These are phyloP conservation scores for Caenorhabditis sp. DNA, from an alignment of 2,888 invertebrate species.

Conservation along the genomic window DNA sequence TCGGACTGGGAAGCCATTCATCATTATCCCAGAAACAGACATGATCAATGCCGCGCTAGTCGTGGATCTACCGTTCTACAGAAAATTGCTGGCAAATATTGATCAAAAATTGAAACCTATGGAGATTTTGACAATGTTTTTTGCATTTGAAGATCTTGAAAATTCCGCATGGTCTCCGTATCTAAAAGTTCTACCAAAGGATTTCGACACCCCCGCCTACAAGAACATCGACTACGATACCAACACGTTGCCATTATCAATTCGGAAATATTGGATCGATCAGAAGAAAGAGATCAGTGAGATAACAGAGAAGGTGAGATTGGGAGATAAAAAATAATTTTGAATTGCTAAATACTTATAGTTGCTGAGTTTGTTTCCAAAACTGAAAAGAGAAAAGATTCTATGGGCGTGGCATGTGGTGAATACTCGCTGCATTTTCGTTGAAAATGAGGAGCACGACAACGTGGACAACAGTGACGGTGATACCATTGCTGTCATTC, in stretches of 20 bases:
- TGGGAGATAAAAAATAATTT: neutral
- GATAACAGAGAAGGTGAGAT: constrained; percentile 52
- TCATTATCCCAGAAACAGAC: constrained; percentile 61
- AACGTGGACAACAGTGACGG: constrained; percentile 65
- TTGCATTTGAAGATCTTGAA: constrained; percentile 70
- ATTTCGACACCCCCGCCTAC: constrained; percentile 63
- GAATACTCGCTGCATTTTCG: constrained; percentile 77
- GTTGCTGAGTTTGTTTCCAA: constrained; percentile 48
- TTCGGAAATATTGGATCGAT: constrained; percentile 67
- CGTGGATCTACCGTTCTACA: constrained; percentile 71
- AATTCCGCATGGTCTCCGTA: constrained; percentile 76
- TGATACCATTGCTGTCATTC: constrained; percentile 80
- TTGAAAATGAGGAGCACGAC: constrained; percentile 68
- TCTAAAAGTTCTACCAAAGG: constrained; percentile 74
- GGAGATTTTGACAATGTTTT: constrained; percentile 77
- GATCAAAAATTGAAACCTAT: constrained; percentile 69
- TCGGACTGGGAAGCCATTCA: constrained; percentile 62
- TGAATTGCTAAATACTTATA: neutral
- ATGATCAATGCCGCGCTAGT: constrained; percentile 71
- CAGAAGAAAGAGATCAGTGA: constrained; percentile 70
- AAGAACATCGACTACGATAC: constrained; percentile 49
- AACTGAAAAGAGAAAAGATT: constrained; percentile 54
- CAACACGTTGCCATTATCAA: constrained; percentile 62
- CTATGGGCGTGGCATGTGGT: constrained; percentile 83
- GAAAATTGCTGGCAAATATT: constrained; percentile 60